phyloP scores from a whole-genome alignment of 2,888 invertebrate species.

The Drosophila dives region DNA sequence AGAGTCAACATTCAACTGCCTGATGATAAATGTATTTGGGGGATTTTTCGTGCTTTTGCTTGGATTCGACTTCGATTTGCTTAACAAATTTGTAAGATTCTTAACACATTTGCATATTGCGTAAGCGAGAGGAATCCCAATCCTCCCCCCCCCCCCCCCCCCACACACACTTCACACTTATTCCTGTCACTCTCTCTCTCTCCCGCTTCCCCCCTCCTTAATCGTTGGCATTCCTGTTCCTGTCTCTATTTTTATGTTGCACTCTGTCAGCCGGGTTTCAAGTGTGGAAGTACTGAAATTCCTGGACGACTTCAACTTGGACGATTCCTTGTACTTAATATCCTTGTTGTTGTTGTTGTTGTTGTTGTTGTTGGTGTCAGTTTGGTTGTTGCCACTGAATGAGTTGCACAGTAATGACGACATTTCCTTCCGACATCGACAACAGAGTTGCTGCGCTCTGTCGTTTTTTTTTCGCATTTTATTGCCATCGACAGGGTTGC shows the following conservation, averaged over 20 bases:
- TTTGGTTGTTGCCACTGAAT: constrained; percentile 26
- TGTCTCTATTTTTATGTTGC: constrained; percentile 46
- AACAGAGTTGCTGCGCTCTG: constrained; percentile 43
- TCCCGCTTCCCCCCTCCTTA: neutral
- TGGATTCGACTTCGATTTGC: constrained; percentile 74
- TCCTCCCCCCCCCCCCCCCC: neutral
- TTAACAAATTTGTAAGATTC: constrained; percentile 80
- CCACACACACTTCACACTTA: neutral
- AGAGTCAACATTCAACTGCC: constrained; percentile 37
- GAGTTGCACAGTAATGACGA: constrained; percentile 73
- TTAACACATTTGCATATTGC: constrained; percentile 80
- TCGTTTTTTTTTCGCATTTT: constrained; percentile 58
- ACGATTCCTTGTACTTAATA: constrained; percentile 29
- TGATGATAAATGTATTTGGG: constrained; percentile 69
- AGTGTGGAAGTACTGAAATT: constrained; percentile 58
- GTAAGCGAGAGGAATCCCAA: constrained; percentile 55
- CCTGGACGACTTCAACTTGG: constrained; percentile 55
- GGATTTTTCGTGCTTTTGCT: constrained; percentile 39
- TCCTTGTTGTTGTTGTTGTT: constrained; percentile 6
- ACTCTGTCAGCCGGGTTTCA: constrained; percentile 57
- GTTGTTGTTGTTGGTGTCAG: neutral
- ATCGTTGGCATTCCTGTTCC: constrained; percentile 7
- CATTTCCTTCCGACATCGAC: constrained; percentile 68
- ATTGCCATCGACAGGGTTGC: constrained; percentile 65
- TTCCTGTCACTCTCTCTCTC: neutral